phyloP scores from a whole-genome alignment of 2,113 vertebrate species.

The Nothocercus julius region DNA sequence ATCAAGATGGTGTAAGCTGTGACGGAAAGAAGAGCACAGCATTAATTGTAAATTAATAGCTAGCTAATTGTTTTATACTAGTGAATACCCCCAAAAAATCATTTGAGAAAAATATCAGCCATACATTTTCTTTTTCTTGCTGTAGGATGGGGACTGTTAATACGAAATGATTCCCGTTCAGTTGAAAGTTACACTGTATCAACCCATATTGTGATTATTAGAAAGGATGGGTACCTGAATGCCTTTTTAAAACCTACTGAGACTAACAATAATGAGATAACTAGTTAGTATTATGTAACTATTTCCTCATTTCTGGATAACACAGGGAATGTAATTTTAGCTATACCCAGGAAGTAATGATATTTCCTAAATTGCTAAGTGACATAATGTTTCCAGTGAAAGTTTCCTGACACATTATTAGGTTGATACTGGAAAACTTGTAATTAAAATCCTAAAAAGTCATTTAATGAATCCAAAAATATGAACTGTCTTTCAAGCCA shows the following conservation, averaged over 20 bases:
- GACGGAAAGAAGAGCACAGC: background rate
- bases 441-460: background rate
- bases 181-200: background rate
- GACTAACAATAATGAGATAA: background rate
- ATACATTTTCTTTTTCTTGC: background rate
- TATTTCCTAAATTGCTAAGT: background rate
- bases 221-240: background rate
- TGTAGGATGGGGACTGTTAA: background rate
- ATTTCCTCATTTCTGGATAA: background rate
- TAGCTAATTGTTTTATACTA: background rate
- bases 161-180: background rate
- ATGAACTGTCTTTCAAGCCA: background rate
- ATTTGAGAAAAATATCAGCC: background rate
- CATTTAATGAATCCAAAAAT: background rate
- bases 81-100: background rate
- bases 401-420: background rate
- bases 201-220: background rate
- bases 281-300: background rate
- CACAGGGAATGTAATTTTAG: background rate
- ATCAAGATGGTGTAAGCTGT: background rate
- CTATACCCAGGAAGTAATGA: background rate
- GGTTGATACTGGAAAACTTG: background rate
- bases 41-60: background rate
- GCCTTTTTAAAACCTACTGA: background rate
- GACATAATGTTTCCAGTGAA: background rate